Evolutionary conservation across 2,888 invertebrate species (phyloP).

Genomic region (Ormyrus labotus): DNA sequence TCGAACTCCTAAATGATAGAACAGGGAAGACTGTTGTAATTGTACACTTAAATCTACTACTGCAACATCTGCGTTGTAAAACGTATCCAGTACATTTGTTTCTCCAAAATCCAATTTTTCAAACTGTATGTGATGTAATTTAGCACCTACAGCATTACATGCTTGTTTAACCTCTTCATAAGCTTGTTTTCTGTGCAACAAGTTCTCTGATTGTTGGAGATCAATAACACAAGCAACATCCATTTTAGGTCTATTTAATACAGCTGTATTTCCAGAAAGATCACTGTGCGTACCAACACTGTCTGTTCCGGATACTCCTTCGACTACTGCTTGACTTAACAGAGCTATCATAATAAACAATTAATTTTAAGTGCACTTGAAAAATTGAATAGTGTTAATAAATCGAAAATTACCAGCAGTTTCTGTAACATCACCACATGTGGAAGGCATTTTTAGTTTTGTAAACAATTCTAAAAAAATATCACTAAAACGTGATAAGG

Average conservation of each 20-base stretch:
- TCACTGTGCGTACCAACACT: constrained; percentile 82
- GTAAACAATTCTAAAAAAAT: constrained; percentile 7
- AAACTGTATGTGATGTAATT: constrained; percentile 91
- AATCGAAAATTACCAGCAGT: constrained; percentile 63
- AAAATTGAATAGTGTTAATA: not conserved
- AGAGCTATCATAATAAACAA: constrained; percentile 11
- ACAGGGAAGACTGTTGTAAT: constrained; percentile 93
- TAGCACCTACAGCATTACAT: constrained; percentile 87
- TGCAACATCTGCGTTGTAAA: constrained; percentile 99
- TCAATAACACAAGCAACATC: constrained; percentile 94
- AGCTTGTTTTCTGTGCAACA: constrained; percentile 87
- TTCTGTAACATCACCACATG: constrained; percentile 68
- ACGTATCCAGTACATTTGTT: constrained; percentile 93
- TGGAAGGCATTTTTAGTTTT: constrained; percentile 67
- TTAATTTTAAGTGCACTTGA: not conserved
- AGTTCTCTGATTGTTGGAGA: constrained; percentile 83
- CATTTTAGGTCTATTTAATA: constrained; percentile 82
- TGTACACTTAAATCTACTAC: constrained; percentile 95
- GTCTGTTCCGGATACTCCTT: constrained; percentile 77
- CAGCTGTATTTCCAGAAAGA: constrained; percentile 78
- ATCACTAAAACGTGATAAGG: constrained; percentile 37
- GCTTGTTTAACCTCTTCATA: constrained; percentile 90
- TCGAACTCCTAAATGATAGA: constrained; percentile 97
- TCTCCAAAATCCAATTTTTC: constrained; percentile 99
- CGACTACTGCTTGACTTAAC: constrained; percentile 59